phyloP scores from a whole-genome alignment of 2,113 vertebrate species.

The Quiscalus mexicanus region DNA sequence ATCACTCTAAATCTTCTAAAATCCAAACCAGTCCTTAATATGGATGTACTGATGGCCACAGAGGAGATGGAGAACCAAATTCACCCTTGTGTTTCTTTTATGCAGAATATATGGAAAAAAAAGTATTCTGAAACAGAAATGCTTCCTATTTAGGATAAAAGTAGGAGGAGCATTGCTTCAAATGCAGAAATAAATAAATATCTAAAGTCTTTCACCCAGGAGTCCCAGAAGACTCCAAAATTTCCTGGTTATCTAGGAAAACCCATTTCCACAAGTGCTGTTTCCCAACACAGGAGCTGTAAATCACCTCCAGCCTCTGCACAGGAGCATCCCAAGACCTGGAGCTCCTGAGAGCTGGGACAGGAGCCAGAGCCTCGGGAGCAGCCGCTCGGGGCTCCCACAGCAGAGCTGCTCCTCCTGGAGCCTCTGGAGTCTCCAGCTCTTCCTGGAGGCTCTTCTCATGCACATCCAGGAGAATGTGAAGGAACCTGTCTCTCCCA shows the following conservation, averaged over 20 bases:
- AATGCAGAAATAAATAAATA: neutral
- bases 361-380: neutral
- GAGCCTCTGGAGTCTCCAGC: neutral
- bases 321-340: constrained; percentile 7
- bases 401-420: neutral
- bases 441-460: constrained; percentile 46
- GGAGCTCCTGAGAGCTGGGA: neutral
- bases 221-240: neutral
- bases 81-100: neutral
- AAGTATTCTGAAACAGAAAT: neutral
- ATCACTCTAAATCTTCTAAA: neutral
- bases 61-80: neutral
- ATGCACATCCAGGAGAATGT: constrained; percentile 3
- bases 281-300: neutral
- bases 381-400: neutral
- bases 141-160: neutral
- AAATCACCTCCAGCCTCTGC: neutral
- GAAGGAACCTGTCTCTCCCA: constrained; percentile 49
- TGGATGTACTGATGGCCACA: neutral
- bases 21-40: neutral
- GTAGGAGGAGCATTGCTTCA: neutral
- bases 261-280: neutral
- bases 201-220: neutral
- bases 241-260: constrained; percentile 20
- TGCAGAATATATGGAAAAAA: neutral